Evolutionary conservation across 2,113 vertebrate genomes (phyloP), one percentile per base, ranked within the genome.

Genomic region (Rhegmatorhina hoffmannsi): DNA sequence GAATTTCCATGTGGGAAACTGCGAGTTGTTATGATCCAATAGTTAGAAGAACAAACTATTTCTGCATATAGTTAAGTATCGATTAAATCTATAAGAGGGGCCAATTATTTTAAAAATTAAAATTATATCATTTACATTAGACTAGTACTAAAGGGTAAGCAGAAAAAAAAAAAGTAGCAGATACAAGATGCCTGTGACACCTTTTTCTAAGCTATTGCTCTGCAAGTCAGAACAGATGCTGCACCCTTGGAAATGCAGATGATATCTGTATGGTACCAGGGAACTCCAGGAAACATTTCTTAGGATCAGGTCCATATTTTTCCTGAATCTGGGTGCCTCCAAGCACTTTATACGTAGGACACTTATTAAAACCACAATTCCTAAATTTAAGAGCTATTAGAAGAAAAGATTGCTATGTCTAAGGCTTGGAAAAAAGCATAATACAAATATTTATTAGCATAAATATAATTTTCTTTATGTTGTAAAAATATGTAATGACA

Each of bases 1-100:
- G 47, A 77, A 74, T 91, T 96, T 92, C 95, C 91, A 92, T 70
- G 76, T 94, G 72, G 91, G 86, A 94, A 87, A 94, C 8, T 68
- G 53, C 44, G 92, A 92, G 66, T 88, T 62, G 33, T n/a, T 75
- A 9, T 75, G 43, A 84, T 93, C 69, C 43, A 63, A 33, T 43
- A 53, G 9, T 31, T 44, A 63, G 29, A 92, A 89, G 63, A 92
- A 43, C 17, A 83, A 44, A 5, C 10, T 81, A 11, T 47, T 67
- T 43, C 44, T 79, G 23, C 13, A n/a, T 56, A 63, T 17, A 79
- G 8, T 63, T 53, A 86, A 79, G 13, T n/a, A 53, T 31, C 73
- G 10, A 68, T 38, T 52, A 59, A 91, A 85, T 5, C 0, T 55
- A 53, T 4, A 63, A 10, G 46, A 74, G 85, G 1, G 2, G 10